Conservation (phyloP, 2,113 vertebrate genomes). For the Phasianus colchicus region DNA sequence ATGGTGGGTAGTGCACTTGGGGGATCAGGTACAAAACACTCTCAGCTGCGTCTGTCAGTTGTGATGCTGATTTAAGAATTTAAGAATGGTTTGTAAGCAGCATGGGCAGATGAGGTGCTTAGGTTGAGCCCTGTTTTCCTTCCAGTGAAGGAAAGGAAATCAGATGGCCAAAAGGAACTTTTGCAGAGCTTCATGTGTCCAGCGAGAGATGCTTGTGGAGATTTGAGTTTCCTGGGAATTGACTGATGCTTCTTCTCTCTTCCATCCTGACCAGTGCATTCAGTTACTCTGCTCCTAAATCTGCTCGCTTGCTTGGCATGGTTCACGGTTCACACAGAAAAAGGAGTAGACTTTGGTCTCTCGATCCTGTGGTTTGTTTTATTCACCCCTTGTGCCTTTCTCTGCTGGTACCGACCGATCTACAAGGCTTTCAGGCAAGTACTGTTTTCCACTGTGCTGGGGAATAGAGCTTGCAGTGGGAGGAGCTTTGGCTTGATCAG, state of each 20-base stretch:
- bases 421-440: constrained; percentile 97
- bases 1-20: accelerated
- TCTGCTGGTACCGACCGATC: constrained; percentile 97
- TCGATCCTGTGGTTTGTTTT: constrained; percentile 96
- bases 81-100: background rate
- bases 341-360: constrained; percentile 92
- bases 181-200: background rate
- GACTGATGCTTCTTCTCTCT: background rate
- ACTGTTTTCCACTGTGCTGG: accelerated
- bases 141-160: background rate
- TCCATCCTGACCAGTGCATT: constrained; percentile 84
- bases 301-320: constrained; percentile 92
- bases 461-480: background rate
- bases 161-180: background rate
- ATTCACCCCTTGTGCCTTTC: constrained; percentile 93
- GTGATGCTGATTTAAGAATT: background rate
- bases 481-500: background rate
- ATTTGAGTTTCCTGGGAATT: background rate
- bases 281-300: constrained; percentile 92
- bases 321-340: constrained; percentile 69
- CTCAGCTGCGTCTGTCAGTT: accelerated
- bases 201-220: background rate
- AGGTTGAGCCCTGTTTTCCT: background rate
- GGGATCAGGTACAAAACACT: background rate
- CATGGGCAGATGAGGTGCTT: background rate